These are phyloP conservation scores for Drosophila incognita DNA, from an alignment of 2,888 invertebrate species.

Conservation along the genomic window DNA sequence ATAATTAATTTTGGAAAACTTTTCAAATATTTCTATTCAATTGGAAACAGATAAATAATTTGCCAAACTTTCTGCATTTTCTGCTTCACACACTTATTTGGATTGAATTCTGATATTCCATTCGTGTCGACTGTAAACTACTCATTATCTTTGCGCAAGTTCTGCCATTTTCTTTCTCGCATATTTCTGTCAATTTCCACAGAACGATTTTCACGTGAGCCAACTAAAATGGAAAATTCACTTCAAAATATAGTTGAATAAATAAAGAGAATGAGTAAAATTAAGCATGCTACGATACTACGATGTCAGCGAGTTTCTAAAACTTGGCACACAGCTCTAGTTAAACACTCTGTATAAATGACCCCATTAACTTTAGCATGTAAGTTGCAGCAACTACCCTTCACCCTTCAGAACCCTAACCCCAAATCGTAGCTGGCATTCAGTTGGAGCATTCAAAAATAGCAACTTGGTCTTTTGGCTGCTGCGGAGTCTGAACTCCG, in stretches of 20 bases:
- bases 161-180: neutral
- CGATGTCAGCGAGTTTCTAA: conserved; percentile 63
- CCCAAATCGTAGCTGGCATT: neutral
- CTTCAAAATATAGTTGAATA: conserved; percentile 8
- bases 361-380: conserved; percentile 60
- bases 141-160: neutral
- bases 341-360: conserved; percentile 67
- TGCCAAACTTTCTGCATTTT: neutral
- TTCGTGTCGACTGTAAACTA: neutral
- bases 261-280: conserved; percentile 12
- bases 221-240: conserved; percentile 39
- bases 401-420: no score
- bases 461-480: conserved; percentile 27
- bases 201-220: conserved; percentile 29
- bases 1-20: no score
- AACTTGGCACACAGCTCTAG: conserved; percentile 59
- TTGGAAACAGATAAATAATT: neutral
- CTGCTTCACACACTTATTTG: neutral
- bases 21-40: neutral
- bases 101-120: neutral
- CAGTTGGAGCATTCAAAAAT: conserved; percentile 17
- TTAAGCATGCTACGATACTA: conserved; percentile 44
- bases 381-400: conserved; percentile 53
- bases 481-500: conserved; percentile 5
- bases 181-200: conserved; percentile 11